Conservation (phyloP, 2,888 invertebrate genomes). For the Dromius quadrimaculatus region DNA sequence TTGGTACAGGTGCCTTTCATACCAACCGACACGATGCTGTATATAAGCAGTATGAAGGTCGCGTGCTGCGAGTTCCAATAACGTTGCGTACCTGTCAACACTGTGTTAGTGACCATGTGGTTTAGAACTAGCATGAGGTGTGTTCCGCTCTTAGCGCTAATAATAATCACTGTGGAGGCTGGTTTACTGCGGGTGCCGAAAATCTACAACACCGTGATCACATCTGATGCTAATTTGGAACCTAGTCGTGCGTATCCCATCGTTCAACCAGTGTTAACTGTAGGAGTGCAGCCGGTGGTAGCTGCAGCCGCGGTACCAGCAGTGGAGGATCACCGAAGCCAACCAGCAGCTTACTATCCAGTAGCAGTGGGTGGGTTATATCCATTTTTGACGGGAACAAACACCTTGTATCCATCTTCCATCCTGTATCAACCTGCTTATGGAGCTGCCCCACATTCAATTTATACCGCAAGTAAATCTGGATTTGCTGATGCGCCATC, state of each 20-base stretch:
- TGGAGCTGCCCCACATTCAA: slow-evolving; percentile 53
- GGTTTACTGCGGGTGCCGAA: slow-evolving; percentile 76
- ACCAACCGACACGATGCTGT: not conserved
- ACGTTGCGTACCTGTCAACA: slow-evolving; percentile 17
- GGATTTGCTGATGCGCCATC: too few species aligned
- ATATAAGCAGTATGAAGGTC: slow-evolving; percentile 36
- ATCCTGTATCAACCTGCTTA: slow-evolving; percentile 63
- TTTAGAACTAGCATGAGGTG: not conserved
- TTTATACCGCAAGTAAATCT: too few species aligned
- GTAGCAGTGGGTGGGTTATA: slow-evolving; percentile 29
- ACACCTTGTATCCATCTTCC: slow-evolving; percentile 57
- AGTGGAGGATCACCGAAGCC: slow-evolving; percentile 1
- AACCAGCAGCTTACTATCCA: slow-evolving; percentile 32
- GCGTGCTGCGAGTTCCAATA: slow-evolving; percentile 15
- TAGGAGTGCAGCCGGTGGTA: slow-evolving; percentile 66
- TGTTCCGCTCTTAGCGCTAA: slow-evolving; percentile 56
- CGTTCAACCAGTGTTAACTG: slow-evolving; percentile 77
- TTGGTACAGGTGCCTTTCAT: slow-evolving; percentile 19
- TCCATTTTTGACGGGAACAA: slow-evolving; percentile 30
- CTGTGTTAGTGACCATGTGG: slow-evolving; percentile 9
- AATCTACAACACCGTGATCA: slow-evolving; percentile 84
- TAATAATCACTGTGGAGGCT: slow-evolving; percentile 59
- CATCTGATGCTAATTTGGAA: slow-evolving; percentile 80
- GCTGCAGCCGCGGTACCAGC: slow-evolving; percentile 19
- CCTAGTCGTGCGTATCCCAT: slow-evolving; percentile 82